Evolutionary conservation across 1,140 invertebrate species (phyloP).

Genomic region (Drosophila lacertosa): DNA sequence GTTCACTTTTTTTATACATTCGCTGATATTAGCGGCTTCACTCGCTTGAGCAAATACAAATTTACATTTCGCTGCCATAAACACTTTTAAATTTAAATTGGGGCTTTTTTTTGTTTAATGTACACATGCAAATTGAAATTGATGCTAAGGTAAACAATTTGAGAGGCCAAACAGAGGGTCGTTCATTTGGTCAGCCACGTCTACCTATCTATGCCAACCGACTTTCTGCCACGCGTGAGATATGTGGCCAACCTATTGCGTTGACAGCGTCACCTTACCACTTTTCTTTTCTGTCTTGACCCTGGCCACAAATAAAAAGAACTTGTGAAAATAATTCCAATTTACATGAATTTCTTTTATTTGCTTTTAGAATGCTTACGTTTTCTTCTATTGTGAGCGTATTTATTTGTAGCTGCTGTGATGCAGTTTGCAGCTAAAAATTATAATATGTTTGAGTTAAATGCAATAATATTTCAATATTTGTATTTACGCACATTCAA

Average conservation of each 20-base stretch:
- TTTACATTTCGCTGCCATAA: slow-evolving; percentile 84
- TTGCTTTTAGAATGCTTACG: too few species aligned
- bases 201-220: slow-evolving; percentile 8
- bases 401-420: too few species aligned
- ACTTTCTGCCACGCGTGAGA: slow-evolving; percentile 1
- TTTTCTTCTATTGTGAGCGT: too few species aligned
- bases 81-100: slow-evolving; percentile 83
- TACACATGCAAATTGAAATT: slow-evolving; percentile 81
- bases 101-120: slow-evolving; percentile 41
- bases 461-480: too few species aligned
- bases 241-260: slow-evolving; percentile 49
- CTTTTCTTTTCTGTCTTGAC: too few species aligned
- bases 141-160: slow-evolving; percentile 78
- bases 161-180: slow-evolving; percentile 27
- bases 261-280: slow-evolving; percentile 40
- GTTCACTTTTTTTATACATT: slow-evolving; percentile 48
- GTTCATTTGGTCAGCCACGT: slow-evolving; percentile 12
- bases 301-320: too few species aligned
- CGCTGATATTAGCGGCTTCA: slow-evolving; percentile 56
- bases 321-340: too few species aligned
- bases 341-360: too few species aligned
- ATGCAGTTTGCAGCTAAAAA: too few species aligned
- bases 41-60: slow-evolving; percentile 80
- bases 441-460: too few species aligned
- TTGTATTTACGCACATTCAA: too few species aligned